Evolutionary conservation across 2,797 vertebrate species (phyloP).

Genomic region (Varecia variegata): DNA sequence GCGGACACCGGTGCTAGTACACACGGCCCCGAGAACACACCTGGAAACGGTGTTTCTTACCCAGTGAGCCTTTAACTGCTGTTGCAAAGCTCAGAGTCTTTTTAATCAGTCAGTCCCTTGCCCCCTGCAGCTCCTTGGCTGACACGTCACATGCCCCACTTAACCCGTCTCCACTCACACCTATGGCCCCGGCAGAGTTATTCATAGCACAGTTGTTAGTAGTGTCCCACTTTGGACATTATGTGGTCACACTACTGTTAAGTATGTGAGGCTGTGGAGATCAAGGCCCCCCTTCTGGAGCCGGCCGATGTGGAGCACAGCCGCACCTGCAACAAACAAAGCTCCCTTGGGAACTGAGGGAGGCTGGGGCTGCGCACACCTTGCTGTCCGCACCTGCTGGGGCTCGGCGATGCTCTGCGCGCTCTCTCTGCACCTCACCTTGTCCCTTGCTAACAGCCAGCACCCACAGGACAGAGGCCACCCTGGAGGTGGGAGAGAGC

Average conservation of each 20-base stretch:
- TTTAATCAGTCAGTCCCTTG: no score
- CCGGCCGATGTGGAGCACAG: rapidly evolving
- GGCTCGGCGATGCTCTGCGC: background rate
- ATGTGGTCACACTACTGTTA: no score
- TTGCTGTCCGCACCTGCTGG: rapidly evolving
- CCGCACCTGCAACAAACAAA: background rate
- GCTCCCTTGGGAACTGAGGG: no score
- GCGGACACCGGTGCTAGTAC: no score
- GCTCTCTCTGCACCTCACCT: background rate
- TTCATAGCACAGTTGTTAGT: background rate
- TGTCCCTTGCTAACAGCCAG: background rate
- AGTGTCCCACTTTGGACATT: background rate
- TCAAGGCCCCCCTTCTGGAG: background rate
- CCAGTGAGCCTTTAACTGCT: background rate
- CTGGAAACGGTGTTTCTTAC: background rate
- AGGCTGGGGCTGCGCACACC: no score
- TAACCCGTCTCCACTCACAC: background rate
- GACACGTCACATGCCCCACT: background rate
- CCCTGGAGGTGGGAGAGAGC: background rate
- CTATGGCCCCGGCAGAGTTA: background rate
- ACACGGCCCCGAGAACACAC: background rate
- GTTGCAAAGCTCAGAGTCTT: background rate
- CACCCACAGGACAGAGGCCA: background rate
- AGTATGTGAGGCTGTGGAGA: background rate
- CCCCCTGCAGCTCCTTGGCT: background rate